Conservation (phyloP, 2,888 invertebrate genomes). For the Eristalinus aeneus region DNA sequence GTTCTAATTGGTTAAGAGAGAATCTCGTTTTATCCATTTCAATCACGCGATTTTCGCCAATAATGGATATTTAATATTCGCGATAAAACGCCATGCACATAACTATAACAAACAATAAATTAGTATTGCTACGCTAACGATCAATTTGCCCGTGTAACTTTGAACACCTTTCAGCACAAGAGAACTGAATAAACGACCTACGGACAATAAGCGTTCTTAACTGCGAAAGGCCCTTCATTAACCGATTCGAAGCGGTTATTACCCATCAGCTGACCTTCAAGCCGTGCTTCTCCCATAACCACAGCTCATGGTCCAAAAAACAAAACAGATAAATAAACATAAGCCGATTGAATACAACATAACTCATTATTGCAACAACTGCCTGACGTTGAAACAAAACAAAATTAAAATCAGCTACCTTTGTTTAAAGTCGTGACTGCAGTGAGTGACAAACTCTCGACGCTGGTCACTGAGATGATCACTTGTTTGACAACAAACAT, state of each 20-base stretch:
- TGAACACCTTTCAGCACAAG: background rate
- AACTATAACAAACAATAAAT: constrained; percentile 24
- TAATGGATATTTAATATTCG: constrained; percentile 49
- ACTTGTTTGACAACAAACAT: background rate
- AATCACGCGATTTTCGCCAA: background rate
- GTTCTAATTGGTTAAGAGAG: constrained; percentile 20
- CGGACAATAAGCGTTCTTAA: background rate
- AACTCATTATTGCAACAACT: constrained; percentile 37
- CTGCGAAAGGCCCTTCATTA: constrained; percentile 16
- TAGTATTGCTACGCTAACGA: constrained; percentile 52
- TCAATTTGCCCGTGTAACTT: constrained; percentile 39
- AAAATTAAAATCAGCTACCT: background rate
- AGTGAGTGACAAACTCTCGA: background rate
- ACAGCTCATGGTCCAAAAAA: constrained; percentile 8
- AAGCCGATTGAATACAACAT: constrained; percentile 21
- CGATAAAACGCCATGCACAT: constrained; percentile 20
- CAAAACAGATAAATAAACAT: constrained; percentile 26
- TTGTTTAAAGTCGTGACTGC: constrained; percentile 16
- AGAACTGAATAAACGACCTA: background rate
- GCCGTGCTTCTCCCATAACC: constrained; percentile 15
- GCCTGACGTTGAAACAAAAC: background rate
- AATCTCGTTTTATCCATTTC: background rate
- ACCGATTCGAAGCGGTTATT: constrained; percentile 42
- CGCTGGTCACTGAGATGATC: background rate
- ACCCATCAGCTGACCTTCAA: constrained; percentile 20